These are phyloP conservation scores for Tenthredo distinguenda DNA, from an alignment of 2,888 invertebrate species.

Conservation along the genomic window DNA sequence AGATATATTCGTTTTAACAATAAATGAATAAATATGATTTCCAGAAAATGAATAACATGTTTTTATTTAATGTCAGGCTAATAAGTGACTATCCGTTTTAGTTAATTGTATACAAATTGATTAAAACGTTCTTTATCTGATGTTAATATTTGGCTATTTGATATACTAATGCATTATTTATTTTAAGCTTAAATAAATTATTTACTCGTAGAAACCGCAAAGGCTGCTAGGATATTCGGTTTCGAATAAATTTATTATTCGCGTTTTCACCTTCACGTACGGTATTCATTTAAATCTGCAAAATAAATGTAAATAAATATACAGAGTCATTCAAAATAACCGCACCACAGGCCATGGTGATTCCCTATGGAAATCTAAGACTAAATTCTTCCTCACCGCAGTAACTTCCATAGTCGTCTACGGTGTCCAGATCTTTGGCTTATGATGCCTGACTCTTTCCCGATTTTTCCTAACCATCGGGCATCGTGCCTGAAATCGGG, in stretches of 20 bases:
- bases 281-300: not conserved
- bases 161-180: conserved; percentile 5
- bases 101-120: not conserved
- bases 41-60: not conserved
- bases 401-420: too few relatives aligned
- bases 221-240: not conserved
- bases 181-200: not conserved
- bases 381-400: too few relatives aligned
- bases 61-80: not conserved
- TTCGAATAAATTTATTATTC: not conserved
- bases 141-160: not conserved
- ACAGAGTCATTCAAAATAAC: too few relatives aligned
- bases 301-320: not conserved
- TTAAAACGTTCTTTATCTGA: not conserved
- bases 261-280: not conserved
- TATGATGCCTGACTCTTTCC: too few relatives aligned
- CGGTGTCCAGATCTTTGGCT: too few relatives aligned
- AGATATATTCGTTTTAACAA: not conserved
- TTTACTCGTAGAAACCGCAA: not conserved
- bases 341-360: too few relatives aligned
- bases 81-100: not conserved
- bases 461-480: too few relatives aligned
- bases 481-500: too few relatives aligned
- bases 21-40: not conserved
- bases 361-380: too few relatives aligned